Evolutionary conservation across 2,888 invertebrate species (phyloP).

Genomic region (Parnassius mnemosyne): DNA sequence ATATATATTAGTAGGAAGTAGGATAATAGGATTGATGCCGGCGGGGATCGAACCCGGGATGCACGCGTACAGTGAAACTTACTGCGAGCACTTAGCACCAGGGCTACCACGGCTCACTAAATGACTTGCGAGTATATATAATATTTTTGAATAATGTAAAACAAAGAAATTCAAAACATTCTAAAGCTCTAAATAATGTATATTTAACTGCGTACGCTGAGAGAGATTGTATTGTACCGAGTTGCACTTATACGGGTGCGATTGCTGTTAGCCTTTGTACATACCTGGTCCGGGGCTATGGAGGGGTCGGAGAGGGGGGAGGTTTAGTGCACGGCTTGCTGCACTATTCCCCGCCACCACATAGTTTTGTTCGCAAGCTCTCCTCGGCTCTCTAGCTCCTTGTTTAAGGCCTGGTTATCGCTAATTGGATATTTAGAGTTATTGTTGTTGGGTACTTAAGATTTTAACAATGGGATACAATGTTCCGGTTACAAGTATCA

Average conservation of each 20-base stretch:
- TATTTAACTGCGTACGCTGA: constrained; percentile 25
- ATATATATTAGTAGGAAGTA: too few relatives aligned
- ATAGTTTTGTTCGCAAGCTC: constrained; percentile 73
- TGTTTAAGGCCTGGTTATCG: constrained; percentile 59
- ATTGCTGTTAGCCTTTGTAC: constrained; percentile 61
- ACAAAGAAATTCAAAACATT: constrained; percentile 1
- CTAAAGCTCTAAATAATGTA: constrained; percentile 6
- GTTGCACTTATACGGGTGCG: constrained; percentile 44
- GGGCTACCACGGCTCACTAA: too few relatives aligned
- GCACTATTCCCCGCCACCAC: constrained; percentile 62
- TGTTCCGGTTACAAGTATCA: constrained; percentile 37
- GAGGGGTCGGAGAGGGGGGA: constrained; percentile 36
- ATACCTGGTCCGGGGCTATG: constrained; percentile 47
- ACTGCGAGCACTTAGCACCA: too few relatives aligned
- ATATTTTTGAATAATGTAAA: too few relatives aligned
- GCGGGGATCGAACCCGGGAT: too few relatives aligned
- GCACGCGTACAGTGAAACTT: too few relatives aligned
- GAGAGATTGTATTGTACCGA: constrained; percentile 45
- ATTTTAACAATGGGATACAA: constrained; percentile 40
- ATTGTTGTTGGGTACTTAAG: constrained; percentile 41
- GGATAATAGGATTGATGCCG: too few relatives aligned
- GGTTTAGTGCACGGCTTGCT: constrained; percentile 53
- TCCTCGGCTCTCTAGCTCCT: constrained; percentile 57
- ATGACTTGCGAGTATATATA: too few relatives aligned
- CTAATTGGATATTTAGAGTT: constrained; percentile 65